A percentile compares a stretch with the other conserved stretches of the same genome.
Evolutionary conservation across 1,140 invertebrate species (phyloP).

Genomic region (Spodoptera frugiperda): DNA sequence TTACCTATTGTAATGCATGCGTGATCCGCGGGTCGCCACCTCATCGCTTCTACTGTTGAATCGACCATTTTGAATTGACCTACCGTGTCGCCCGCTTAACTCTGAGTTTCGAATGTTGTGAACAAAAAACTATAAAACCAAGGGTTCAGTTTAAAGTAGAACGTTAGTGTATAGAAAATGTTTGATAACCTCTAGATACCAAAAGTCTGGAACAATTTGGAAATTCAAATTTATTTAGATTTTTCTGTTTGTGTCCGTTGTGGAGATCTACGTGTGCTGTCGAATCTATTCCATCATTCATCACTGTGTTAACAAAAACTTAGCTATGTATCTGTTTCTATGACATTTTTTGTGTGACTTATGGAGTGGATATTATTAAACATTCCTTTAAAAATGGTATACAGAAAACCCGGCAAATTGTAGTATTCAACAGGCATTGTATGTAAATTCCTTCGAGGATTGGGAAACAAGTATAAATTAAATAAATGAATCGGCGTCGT

Average conservation of each 20-base stretch:
- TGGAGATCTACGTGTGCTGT: background rate
- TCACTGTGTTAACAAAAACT: conserved; percentile 1
- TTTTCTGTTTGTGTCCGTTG: conserved; percentile 15
- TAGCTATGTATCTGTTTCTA: background rate
- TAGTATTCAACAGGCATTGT: conserved; percentile 44
- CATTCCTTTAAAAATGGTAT: background rate
- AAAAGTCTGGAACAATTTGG: conserved; percentile 52
- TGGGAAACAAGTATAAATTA: conserved; percentile 45
- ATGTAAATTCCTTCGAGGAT: conserved; percentile 51
- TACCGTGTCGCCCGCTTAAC: conserved; percentile 32
- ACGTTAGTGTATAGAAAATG: conserved; percentile 52
- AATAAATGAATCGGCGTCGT: conserved; percentile 47
- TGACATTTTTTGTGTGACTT: background rate
- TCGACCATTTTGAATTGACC: conserved; percentile 64
- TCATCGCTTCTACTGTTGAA: conserved; percentile 56
- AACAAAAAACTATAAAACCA: background rate
- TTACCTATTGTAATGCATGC: conserved; percentile 83
- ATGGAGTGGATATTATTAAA: too few relatives aligned
- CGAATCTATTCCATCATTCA: conserved; percentile 14
- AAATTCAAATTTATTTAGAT: conserved; percentile 49
- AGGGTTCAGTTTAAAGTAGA: conserved; percentile 57
- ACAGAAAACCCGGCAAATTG: conserved; percentile 1
- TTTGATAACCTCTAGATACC: conserved; percentile 67
- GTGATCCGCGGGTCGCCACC: conserved; percentile 74
- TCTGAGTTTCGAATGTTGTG: background rate